Evolutionary conservation across 2,113 vertebrate genomes (phyloP), one percentile per base, ranked within the genome.

Genomic region (Genyomyrus donnyi): DNA sequence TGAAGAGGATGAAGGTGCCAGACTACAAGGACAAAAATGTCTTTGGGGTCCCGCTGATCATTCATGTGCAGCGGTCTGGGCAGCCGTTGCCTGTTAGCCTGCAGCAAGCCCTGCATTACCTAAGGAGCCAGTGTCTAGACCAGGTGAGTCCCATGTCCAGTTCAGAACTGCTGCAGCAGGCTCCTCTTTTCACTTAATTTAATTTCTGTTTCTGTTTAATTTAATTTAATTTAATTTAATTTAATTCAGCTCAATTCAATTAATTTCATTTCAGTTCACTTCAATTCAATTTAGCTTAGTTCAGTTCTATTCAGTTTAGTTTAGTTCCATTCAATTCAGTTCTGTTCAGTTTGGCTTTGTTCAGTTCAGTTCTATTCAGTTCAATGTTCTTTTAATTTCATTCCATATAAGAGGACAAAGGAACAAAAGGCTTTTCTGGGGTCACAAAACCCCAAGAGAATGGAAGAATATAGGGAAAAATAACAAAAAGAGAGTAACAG

Each of bases 81-180:
- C 96, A 97, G 39, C 98, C 98, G 0, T 96, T 99, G 91, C 98
- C 98, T 39, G 96, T 97, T 91, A 97, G 98, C 93, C 97, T 99
- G 91, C 98, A 99, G 89, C 97, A 98, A 93, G 98, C 98, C 0
- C 95, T 99, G 46, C 94, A 95, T 88, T 98, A 97, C 90, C 96
- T 99, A 53, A 95, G 97, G 62, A 96, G 94, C 91, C 96, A 96
- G 92, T 99, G 98, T 92, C 96, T 99, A 0, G 98, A 99, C 94
- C 98, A 99, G 98, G 98, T 99, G 93, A 66, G 92, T 31, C 6
- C 27, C 1, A 4, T 0, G 24, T 39, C 50, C 89, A 35, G 48
- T n/a, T 39, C 50, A 53, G 24, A n/a, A 9, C 84, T 53, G 31
- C 85, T 53, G 46, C 24, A 53, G 24, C 49, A 80, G 4, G 35